phyloP scores from a whole-genome alignment of 2,888 invertebrate species.

The Horisme vitalbata region DNA sequence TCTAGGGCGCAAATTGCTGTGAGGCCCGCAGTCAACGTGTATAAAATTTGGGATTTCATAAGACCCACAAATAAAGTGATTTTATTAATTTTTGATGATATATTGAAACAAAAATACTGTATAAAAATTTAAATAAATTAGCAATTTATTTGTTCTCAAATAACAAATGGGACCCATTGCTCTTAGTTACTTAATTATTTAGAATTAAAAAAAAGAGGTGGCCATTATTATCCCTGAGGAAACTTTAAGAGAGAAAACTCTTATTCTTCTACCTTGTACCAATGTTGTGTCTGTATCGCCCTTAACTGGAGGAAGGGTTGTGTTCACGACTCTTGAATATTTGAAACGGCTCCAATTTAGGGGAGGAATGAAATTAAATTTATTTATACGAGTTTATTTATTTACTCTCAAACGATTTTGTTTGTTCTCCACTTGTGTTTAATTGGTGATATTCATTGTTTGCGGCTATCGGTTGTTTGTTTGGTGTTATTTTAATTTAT shows the following conservation, averaged over 20 bases:
- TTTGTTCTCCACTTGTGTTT: slow-evolving; percentile 50
- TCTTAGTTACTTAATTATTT: too few species aligned
- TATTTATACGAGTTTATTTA: slow-evolving; percentile 77
- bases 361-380: slow-evolving; percentile 79
- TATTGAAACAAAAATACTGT: too few species aligned
- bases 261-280: slow-evolving; percentile 39
- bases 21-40: too few species aligned
- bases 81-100: too few species aligned
- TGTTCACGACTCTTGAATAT: slow-evolving; percentile 80
- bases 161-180: too few species aligned
- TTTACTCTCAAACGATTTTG: slow-evolving; percentile 59
- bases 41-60: too few species aligned
- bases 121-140: too few species aligned
- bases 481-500: slow-evolving; percentile 18
- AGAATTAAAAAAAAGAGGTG: too few species aligned
- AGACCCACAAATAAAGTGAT: too few species aligned
- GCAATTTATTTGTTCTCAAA: too few species aligned
- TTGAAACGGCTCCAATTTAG: slow-evolving; percentile 78
- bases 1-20: too few species aligned
- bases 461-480: slow-evolving; percentile 19
- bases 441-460: slow-evolving; percentile 46
- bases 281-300: slow-evolving; percentile 53
- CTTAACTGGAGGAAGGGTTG: slow-evolving; percentile 77
- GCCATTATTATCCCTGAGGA: too few species aligned
- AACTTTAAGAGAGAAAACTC: background rate